Base-by-base conservation (phyloP, 37 sponge, comb jelly and placozoan genomes). In the Bolinopsis microptera region DNA sequence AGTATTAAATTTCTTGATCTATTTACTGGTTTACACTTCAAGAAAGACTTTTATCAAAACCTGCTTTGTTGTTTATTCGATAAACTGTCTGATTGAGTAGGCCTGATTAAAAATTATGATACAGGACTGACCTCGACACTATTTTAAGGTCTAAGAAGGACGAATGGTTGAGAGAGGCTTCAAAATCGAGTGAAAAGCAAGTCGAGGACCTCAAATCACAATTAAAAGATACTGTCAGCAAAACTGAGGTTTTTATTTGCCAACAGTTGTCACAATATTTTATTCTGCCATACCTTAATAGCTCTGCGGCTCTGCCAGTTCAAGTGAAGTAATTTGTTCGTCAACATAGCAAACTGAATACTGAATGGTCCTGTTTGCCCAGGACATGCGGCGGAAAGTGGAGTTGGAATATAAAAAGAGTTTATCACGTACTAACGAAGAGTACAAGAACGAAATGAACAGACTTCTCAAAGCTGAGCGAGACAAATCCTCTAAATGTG, bases 241-340 rank as follows among this genome's bases (percentile, higher is more conserved):
- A 86, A 41, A 86, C 90, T 0, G 90, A 86, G 80, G 80, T 77
- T 13, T n/a, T n/a, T n/a, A n/a, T n/a, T n/a, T n/a, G n/a, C n/a
- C n/a, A n/a, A n/a, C n/a, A n/a, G n/a, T n/a, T n/a, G n/a, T n/a
- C n/a, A n/a, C n/a, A n/a, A n/a, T n/a, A n/a, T n/a, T n/a, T n/a
- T n/a, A n/a, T n/a, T n/a, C n/a, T n/a, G n/a, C n/a, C n/a, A n/a
- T n/a, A n/a, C n/a, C n/a, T n/a, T n/a, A n/a, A n/a, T n/a, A n/a
- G n/a, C n/a, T n/a, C n/a, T n/a, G n/a, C n/a, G n/a, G n/a, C n/a
- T n/a, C n/a, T n/a, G n/a, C n/a, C n/a, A n/a, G n/a, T n/a, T n/a
- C n/a, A n/a, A n/a, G n/a, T n/a, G n/a, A n/a, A n/a, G n/a, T n/a
- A n/a, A n/a, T n/a, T n/a, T n/a, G n/a, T n/a, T n/a, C n/a, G n/a